Evolutionary conservation across 2,113 vertebrate species (phyloP), one percentile per base, ranked within the genome.

Genomic region (Urocynchramus pylzowi): DNA sequence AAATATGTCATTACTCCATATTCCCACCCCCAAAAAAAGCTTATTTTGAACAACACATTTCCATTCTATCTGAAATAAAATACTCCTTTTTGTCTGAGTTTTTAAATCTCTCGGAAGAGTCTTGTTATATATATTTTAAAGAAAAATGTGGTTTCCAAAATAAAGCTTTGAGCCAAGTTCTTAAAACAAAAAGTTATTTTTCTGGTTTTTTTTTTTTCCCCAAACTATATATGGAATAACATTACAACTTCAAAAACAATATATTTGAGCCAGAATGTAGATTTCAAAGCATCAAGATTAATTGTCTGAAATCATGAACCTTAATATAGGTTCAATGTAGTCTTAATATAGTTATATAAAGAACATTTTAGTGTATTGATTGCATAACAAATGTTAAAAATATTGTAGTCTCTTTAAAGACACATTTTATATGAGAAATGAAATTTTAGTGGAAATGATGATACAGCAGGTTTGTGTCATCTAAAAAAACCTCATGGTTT

Each of bases 31-130:
- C 7, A 31, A 44, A 11, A 15, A 12, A 67, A n/a, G 10, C 16
- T 61, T 84, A 7, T 50, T 35, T 23, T 0, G 0, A 71, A 30
- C 18, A 67, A 54, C 0, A 0, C 0, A 30, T 18, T n/a, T 56
- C 31, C 57, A 16, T 35, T 83, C 42, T 50, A n/a, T 14, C 20
- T 54, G 53, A 59, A 76, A 75, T 26, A 13, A 90, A 88, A 50
- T 60, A 42, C 5, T 52, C 0, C 3, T 54, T 88, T 81, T 79
- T 71, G 1, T 31, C 13, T 47, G 10, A 53, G 22, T 28, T 79
- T 50, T 69, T 35, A 84, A 71, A 83, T 54, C 13, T 60, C 13
- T n/a, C 10, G 37, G 20, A 75, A 28, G 8, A 64, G 7, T 5
- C 33, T 50, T 7, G 3, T 78, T 41, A 24, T 31, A 42, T 24